Base-by-base conservation (phyloP, 2,888 invertebrate species). In the Tipula lateralis region DNA sequence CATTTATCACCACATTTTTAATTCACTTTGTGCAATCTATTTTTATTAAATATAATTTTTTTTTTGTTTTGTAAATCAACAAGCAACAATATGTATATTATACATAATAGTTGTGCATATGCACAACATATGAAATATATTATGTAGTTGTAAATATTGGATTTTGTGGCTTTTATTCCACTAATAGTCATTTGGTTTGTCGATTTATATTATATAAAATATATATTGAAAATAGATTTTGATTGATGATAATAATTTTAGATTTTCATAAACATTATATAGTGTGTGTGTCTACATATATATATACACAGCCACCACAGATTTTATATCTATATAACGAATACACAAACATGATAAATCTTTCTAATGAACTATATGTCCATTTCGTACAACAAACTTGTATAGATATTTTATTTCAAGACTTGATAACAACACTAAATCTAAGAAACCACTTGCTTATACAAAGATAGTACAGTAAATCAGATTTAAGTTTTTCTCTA, bases 381-480 rank as follows among this genome's bases (percentile, higher is more conserved):
- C 66, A 19, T 24, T 66, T 66, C 9, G 3, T 66, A 44, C 7
- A 32, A n/a, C 4, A 6, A 50, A 24, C 24, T 50, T n/a, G n/a
- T 9, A 2, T 39, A 9, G 66, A 66, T 66, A 66, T 66, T 24
- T 66, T 66, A 66, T 66, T 66, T 66, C 66, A 66, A 66, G 66
- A 66, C 66, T 19, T 66, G 66, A 66, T 66, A 66, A 66, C 66
- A 66, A 66, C 66, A 66, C 66, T 66, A 66, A 66, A 66, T 66
- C 66, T 24, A 24, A 24, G 24, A 66, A 66, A 66, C 66, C 66
- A 66, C 66, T 66, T 24, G n/a, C n/a, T n/a, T n/a, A n/a, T n/a
- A 66, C 66, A 24, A 24, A 66, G 66, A n/a, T 24, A 9, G 9
- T 66, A 24, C 9, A 2, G 66, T 66, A 24, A 66, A 66, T 66